Evolutionary conservation across 1,140 invertebrate species (phyloP), one percentile per base, ranked within the genome.

Genomic region (Monochamus saltuarius): DNA sequence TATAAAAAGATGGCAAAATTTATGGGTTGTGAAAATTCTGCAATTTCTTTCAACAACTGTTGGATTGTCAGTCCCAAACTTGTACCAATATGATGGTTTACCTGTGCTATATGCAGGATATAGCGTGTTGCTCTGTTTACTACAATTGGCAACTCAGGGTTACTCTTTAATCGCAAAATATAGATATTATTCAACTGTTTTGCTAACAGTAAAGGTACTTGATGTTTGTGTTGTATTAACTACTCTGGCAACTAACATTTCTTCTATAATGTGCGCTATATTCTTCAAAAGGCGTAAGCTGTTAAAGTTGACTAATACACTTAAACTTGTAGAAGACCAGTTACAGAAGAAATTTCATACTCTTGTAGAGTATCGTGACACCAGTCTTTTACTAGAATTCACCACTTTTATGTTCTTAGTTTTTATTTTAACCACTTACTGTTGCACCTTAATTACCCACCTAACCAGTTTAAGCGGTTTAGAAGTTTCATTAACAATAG

Each of bases 51-150:
- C 36, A 11, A 8, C n/a, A 13, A 6, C 37, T 4, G 13, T 53
- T 4, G 57, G 57, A 2, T 36, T 42, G 29, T 51, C 57, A 8
- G 22, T 59, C 11, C 57, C 57, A 36, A 42, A 59, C 34, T 40
- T 59, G 34, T 29, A 43, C 16, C 0, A 35, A 11, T 59, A 59
- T 17, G 16, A 53, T 9, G 57, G 57, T n/a, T 14, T 59, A 7
- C 42, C 35, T 35, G 36, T 59, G 8, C 8, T 59, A 6, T 59
- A 53, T 39, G 17, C 52, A n/a, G 37, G 40, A n/a, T 59, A 59
- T 38, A 47, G 37, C 22, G 7, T 43, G n/a, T 51, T 40, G 22
- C 19, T 17, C 17, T 49, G 36, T 47, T 47, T 7, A 19, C 11
- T 47, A 47, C 45, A 9, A 7, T n/a, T 19, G n/a, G 0, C 29